Percentiles rank a stretch among this genome's conserved stretches.
Conservation (phyloP, 2,113 vertebrate species). For the Ivindomyrus marchei region DNA sequence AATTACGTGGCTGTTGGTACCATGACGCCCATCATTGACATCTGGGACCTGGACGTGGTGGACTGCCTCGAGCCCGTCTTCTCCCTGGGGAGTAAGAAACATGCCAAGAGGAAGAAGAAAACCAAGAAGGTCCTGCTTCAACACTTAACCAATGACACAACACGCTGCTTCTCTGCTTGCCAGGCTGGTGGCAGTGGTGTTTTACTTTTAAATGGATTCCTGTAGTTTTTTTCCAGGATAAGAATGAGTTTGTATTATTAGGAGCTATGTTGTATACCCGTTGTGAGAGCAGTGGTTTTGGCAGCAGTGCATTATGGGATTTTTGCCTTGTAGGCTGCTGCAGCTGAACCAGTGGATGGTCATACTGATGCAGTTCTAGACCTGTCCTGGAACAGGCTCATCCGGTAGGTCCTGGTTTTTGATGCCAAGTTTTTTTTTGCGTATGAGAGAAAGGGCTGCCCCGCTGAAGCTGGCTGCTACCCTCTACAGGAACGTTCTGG, state of each 20-base stretch:
- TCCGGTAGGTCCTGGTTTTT: constrained; percentile 60
- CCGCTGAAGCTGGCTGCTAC: background rate
- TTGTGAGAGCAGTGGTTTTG: background rate
- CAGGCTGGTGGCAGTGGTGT: background rate
- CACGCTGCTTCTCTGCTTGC: too few species aligned
- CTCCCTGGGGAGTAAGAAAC: constrained; percentile 78
- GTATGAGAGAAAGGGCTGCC: background rate
- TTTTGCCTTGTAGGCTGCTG: constrained; percentile 52
- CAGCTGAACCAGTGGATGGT: constrained; percentile 64
- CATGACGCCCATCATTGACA: constrained; percentile 89
- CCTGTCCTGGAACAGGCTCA: constrained; percentile 88
- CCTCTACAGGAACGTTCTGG: constrained; percentile 76
- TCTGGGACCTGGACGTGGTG: constrained; percentile 95
- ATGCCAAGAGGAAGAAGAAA: constrained; percentile 83
- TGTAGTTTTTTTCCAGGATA: background rate
- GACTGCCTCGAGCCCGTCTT: constrained; percentile 90
- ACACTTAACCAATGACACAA: background rate
- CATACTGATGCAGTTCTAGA: constrained; percentile 87
- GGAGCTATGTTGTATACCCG: background rate
- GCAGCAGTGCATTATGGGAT: background rate
- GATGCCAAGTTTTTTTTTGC: background rate
- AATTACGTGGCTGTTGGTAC: constrained; percentile 89
- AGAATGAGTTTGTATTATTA: background rate
- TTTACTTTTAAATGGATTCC: background rate
- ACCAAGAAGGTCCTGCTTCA: constrained; percentile 69